phyloP scores from a whole-genome alignment of 2,797 vertebrate species.

The Cynopterus sphinx region DNA sequence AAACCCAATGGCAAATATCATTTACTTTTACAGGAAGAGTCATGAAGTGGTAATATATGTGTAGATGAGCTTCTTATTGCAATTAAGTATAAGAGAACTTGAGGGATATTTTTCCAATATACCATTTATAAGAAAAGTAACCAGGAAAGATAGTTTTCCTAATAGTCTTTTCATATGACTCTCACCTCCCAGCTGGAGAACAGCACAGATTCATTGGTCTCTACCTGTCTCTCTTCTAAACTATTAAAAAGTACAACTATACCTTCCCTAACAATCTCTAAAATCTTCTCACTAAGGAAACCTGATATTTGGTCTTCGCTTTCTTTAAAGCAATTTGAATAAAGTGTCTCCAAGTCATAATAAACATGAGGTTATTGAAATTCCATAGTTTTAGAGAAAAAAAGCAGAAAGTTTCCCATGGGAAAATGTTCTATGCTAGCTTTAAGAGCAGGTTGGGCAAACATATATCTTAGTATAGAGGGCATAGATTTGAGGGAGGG shows the following conservation, averaged over 20 bases:
- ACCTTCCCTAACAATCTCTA: not conserved
- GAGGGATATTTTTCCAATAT: constrained; percentile 23
- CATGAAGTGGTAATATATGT: constrained; percentile 29
- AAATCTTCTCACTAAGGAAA: not conserved
- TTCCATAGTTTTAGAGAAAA: not conserved
- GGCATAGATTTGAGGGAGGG: not conserved
- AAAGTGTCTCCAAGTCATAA: not conserved
- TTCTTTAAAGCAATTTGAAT: constrained; percentile 28
- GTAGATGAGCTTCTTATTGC: constrained; percentile 49
- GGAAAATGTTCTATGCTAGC: not conserved
- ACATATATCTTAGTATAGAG: not conserved
- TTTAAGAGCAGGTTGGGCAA: not conserved
- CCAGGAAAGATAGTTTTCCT: not conserved
- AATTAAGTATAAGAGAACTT: constrained; percentile 14
- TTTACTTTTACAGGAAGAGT: not conserved
- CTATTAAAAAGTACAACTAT: not conserved
- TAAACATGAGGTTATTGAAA: not conserved
- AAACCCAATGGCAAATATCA: constrained; percentile 51
- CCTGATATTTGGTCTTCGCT: not conserved
- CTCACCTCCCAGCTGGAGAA: not conserved
- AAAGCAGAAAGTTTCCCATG: not conserved
- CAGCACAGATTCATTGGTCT: not conserved
- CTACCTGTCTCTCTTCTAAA: not conserved
- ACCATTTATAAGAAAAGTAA: constrained; percentile 49
- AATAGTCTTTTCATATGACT: not conserved